Evolutionary conservation across 2,888 invertebrate genomes (phyloP), one percentile per base, ranked within the genome.

Genomic region (Brenthis hecate): DNA sequence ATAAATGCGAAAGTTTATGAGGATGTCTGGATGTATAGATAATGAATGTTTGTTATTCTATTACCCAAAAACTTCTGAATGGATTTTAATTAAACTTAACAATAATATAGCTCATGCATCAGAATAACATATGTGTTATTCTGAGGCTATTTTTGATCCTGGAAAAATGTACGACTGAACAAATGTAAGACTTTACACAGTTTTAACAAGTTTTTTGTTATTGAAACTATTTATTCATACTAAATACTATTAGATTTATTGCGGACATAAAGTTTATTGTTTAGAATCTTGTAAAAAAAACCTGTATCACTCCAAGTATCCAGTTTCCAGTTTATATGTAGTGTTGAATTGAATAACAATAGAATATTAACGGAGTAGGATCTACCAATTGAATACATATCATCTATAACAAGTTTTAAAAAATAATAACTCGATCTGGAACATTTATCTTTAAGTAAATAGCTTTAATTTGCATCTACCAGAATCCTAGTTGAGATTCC

Each of bases 301-400:
- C 63, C 48, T 63, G 36, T 43, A 43, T 2, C 11, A 43, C 36
- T 43, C 8, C 36, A 43, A 43, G 36, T 36, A 36, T 36, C 36
- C 36, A 36, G 36, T 43, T 56, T 66, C 56, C 23, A 54, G 55
- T 50, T 61, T 36, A 19, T 43, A 19, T 43, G 13, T 56, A 13
- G n/a, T 56, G 47, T 56, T 50, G 28, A 19, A 61, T 65, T 53
- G n/a, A 19, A 65, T 43, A 50, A 65, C 60, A 51, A 65, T 56
- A 60, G 65, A 69, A 61, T 61, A 56, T 56, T n/a, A 55, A 56
- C 14, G 1, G 55, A 65, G 65, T 50, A 65, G 69, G 61, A 69
- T 69, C 50, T 66, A 56, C 48, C 36, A 11, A 43, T 43, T 43
- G 36, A 43, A 43, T 61, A 61, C 48, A 56, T 61, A 50, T 16